Conservation (phyloP, 1,140 invertebrate genomes). For the Berghia stephanieae region DNA sequence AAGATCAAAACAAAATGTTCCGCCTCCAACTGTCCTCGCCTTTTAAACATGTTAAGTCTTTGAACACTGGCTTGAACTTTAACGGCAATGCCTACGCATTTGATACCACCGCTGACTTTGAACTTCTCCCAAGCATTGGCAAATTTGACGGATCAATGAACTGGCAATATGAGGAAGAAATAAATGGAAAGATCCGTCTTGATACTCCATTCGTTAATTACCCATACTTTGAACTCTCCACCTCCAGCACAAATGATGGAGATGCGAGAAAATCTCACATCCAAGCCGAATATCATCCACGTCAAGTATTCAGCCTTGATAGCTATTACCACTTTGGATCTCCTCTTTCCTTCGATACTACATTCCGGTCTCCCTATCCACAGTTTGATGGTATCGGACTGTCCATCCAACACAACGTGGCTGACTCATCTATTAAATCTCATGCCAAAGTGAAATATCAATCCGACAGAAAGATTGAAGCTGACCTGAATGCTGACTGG, state of each 20-base stretch:
- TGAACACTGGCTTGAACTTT: slow-evolving; percentile 34
- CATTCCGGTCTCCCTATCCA: neutral
- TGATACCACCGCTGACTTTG: neutral
- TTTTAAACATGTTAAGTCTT: slow-evolving; percentile 27
- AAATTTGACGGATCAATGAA: neutral
- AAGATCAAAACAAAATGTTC: slow-evolving; percentile 18
- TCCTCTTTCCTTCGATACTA: slow-evolving; percentile 22
- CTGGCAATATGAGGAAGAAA: neutral
- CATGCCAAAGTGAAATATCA: slow-evolving; percentile 24
- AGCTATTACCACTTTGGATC: slow-evolving; percentile 15
- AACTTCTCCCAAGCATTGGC: neutral
- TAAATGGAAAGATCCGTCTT: slow-evolving; percentile 15
- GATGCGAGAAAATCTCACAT: slow-evolving; percentile 9
- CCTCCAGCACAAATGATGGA: slow-evolving; percentile 18
- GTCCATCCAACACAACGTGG: slow-evolving; percentile 11
- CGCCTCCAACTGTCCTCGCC: slow-evolving; percentile 23
- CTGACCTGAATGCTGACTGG: slow-evolving; percentile 21
- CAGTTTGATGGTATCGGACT: slow-evolving; percentile 15
- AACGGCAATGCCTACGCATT: neutral
- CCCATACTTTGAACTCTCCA: neutral
- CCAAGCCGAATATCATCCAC: slow-evolving; percentile 20
- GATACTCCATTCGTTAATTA: slow-evolving; percentile 24
- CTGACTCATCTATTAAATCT: neutral
- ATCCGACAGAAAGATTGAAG: slow-evolving; percentile 16
- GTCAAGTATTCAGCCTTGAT: slow-evolving; percentile 12